phyloP scores from a whole-genome alignment of 2,113 vertebrate species.

The Oxyura jamaicensis region DNA sequence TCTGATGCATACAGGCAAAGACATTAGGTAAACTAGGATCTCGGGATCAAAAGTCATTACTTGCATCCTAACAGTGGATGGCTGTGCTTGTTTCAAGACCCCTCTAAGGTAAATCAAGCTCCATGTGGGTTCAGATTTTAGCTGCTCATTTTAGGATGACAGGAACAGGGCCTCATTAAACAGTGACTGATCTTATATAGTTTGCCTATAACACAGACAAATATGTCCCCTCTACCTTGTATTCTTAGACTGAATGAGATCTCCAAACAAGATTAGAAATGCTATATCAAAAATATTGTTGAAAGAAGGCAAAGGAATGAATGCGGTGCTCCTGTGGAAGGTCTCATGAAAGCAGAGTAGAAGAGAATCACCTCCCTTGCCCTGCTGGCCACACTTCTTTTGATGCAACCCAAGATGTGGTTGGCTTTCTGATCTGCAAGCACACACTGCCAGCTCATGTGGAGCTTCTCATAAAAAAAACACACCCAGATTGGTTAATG shows the following conservation, averaged over 20 bases:
- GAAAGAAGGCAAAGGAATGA: neutral
- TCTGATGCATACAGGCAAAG: neutral
- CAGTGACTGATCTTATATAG: neutral
- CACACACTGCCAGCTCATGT: too few relatives aligned
- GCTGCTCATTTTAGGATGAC: neutral
- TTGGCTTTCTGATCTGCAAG: too few relatives aligned
- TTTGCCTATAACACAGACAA: neutral
- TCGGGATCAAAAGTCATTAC: neutral
- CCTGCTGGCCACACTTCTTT: too few relatives aligned
- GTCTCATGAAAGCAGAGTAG: too few relatives aligned
- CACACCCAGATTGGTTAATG: neutral
- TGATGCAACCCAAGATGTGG: too few relatives aligned
- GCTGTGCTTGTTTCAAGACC: neutral
- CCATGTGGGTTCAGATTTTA: neutral
- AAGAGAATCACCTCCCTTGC: too few relatives aligned
- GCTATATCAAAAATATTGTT: neutral
- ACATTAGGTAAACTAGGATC: neutral
- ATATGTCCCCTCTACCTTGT: neutral
- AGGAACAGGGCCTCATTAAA: neutral
- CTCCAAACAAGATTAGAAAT: neutral
- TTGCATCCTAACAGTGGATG: neutral
- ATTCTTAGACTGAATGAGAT: neutral
- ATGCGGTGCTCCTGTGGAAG: neutral
- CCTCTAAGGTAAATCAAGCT: neutral
- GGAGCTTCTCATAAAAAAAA: too few relatives aligned